Evolutionary conservation across 2,113 vertebrate species (phyloP), one percentile per base, ranked within the genome.

Genomic region (Trinectes maculatus): DNA sequence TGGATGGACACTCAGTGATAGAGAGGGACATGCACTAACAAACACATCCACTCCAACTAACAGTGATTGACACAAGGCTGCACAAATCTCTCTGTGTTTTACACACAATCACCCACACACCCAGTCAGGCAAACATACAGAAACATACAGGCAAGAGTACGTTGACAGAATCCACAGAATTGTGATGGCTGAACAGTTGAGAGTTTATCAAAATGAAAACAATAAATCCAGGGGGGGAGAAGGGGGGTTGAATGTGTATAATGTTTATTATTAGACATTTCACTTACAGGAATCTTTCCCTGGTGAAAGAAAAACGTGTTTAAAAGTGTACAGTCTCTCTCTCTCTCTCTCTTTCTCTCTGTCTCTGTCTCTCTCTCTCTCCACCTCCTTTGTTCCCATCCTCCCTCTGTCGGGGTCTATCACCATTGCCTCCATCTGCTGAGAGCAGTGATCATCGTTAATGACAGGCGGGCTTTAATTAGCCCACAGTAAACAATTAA

Each of bases 401-500:
- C 70, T 58, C 57, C 58, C 71, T 62, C 63, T 63, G 68, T 51
- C 19, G n/a, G 58, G 74, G 39, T 82, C 69, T 74, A 68, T 73
- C 77, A 56, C 70, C 48, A 3, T 15, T 60, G 70, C 63, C 56
- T 80, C 80, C 69, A 72, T 84, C 74, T 77, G 77, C 78, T 74
- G 57, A 66, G 57, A 79, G 79, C 67, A 64, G 71, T 48, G 74
- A 87, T 86, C 77, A 68, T 76, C 49, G 34, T 64, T 88, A 87
- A 87, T 89, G 82, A 89, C 87, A 84, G 83, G 48, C 76, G 29
- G 70, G 44, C 58, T 79, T 86, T 91, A 92, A 92, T 93, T 91
- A 91, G 83, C 85, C 82, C 53, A 18, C 78, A 76, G 86, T 88
- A 88, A 91, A 92, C 90, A 92, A 92, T 92, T 92, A 92, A 83